Evolutionary conservation across 1,140 invertebrate genomes (phyloP).

Genomic region (Apis mellifera): DNA sequence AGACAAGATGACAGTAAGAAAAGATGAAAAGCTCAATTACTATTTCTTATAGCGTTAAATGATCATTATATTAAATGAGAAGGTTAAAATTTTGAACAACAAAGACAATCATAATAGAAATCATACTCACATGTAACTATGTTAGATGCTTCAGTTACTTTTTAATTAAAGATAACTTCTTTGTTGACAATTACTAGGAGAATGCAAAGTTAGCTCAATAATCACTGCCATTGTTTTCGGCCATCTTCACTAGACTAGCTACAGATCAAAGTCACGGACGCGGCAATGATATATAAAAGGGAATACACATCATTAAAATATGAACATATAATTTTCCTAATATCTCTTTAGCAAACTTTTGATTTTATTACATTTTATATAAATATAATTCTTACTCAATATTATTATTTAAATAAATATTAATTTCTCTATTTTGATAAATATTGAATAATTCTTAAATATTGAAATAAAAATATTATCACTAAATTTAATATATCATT

Average conservation of each 20-base stretch:
- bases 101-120: neutral
- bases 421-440: neutral
- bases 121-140: slow-evolving; percentile 53
- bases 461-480: neutral
- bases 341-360: neutral
- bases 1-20: slow-evolving; percentile 21
- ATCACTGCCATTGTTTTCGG: slow-evolving; percentile 65
- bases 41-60: slow-evolving; percentile 14
- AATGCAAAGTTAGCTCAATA: slow-evolving; percentile 60
- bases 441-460: too few species aligned
- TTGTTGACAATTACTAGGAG: slow-evolving; percentile 64
- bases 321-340: neutral
- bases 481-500: neutral
- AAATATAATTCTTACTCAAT: neutral
- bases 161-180: slow-evolving; percentile 58
- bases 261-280: slow-evolving; percentile 51
- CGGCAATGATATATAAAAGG: slow-evolving; percentile 40
- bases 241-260: slow-evolving; percentile 68
- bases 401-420: neutral
- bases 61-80: slow-evolving; percentile 18
- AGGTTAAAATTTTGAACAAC: neutral
- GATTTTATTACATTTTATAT: neutral
- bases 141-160: slow-evolving; percentile 32
- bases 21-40: slow-evolving; percentile 25
- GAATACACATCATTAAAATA: slow-evolving; percentile 28